Percentiles rank a stretch among this genome's conserved stretches.
These are phyloP conservation scores for Hydroisotoma schaefferi DNA, from an alignment of 2,888 invertebrate species.

Conservation along the genomic window DNA sequence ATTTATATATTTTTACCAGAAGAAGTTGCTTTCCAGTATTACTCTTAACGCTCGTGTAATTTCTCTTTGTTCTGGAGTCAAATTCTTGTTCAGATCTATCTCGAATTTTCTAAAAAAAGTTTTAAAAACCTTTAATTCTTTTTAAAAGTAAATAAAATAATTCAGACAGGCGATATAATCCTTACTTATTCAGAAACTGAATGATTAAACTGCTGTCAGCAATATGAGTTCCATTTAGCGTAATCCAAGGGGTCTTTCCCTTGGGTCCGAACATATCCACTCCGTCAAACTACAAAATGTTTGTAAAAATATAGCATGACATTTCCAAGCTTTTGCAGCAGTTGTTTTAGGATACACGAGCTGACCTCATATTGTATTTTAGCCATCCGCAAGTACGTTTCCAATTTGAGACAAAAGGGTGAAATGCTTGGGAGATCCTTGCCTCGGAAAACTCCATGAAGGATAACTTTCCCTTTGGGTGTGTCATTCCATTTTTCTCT, in stretches of 20 bases:
- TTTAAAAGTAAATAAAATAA: too few relatives aligned
- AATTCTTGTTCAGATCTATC: constrained; percentile 49
- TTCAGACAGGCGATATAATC: too few relatives aligned
- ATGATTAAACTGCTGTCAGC: constrained; percentile 42
- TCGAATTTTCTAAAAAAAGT: constrained; percentile 46
- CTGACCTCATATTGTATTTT: constrained; percentile 51
- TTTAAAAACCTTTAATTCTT: background rate
- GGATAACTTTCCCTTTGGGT: constrained; percentile 20
- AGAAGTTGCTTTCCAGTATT: constrained; percentile 52
- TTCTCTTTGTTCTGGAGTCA: constrained; percentile 49
- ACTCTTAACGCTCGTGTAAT: constrained; percentile 51
- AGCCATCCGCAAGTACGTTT: constrained; percentile 53
- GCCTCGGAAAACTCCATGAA: constrained; percentile 27
- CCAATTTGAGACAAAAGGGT: constrained; percentile 53
- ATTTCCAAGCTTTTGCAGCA: background rate
- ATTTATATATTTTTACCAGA: constrained; percentile 50
- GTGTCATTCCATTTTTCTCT: constrained; percentile 14
- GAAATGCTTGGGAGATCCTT: constrained; percentile 52
- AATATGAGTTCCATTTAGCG: constrained; percentile 32
- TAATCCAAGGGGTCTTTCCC: constrained; percentile 43
- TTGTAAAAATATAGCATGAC: background rate
- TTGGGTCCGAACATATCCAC: constrained; percentile 33
- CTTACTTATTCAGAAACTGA: constrained; percentile 32
- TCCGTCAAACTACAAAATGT: constrained; percentile 5
- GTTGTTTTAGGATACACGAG: background rate